These are phyloP conservation scores for Atta colombica DNA, from an alignment of 1,140 invertebrate species.

Conservation along the genomic window DNA sequence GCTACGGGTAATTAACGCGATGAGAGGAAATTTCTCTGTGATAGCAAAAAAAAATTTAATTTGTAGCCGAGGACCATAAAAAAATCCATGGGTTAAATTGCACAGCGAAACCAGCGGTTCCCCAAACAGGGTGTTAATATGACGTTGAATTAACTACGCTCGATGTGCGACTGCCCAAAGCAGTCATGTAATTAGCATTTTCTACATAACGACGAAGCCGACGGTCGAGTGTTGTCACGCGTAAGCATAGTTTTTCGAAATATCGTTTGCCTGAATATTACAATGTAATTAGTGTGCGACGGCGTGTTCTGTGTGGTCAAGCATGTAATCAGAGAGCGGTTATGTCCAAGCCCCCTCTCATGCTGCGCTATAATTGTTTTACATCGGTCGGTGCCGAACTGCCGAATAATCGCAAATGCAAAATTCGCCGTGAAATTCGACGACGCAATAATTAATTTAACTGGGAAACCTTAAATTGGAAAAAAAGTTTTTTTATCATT, in stretches of 20 bases:
- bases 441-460: neutral
- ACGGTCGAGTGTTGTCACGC: neutral
- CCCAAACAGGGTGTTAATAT: slow-evolving; percentile 33
- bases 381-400: slow-evolving; percentile 8
- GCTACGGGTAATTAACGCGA: slow-evolving; percentile 36
- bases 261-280: slow-evolving; percentile 49
- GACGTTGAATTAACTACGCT: slow-evolving; percentile 27
- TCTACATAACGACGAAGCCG: neutral
- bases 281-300: slow-evolving; percentile 35
- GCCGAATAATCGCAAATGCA: slow-evolving; percentile 29
- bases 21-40: neutral
- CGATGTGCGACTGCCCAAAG: neutral
- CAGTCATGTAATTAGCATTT: slow-evolving; percentile 10
- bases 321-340: slow-evolving; percentile 43
- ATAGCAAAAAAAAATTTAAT: neutral
- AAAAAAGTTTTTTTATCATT: neutral
- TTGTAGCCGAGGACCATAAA: neutral
- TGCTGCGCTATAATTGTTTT: slow-evolving; percentile 39
- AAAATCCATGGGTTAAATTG: slow-evolving; percentile 6
- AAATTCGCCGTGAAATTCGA: slow-evolving; percentile 39
- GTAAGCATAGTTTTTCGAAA: slow-evolving; percentile 22
- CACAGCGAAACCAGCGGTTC: neutral
- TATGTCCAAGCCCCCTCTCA: neutral
- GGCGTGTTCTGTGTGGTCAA: slow-evolving; percentile 6
- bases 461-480: neutral